Evolutionary conservation across 2,888 invertebrate genomes (phyloP), one percentile per base, ranked within the genome.

Genomic region (Petrophora chlorosata): DNA sequence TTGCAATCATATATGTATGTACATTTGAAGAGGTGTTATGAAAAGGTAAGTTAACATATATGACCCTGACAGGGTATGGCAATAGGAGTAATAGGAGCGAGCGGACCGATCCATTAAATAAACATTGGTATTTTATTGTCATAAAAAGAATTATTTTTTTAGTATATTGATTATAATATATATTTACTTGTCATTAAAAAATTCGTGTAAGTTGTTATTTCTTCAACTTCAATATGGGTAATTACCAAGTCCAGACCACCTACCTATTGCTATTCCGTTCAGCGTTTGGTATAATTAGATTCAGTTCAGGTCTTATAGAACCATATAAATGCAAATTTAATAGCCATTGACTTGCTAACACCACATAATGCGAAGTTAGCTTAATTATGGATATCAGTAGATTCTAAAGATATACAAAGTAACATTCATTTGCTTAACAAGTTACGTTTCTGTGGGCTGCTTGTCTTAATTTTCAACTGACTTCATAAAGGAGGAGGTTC

Each of bases 241-340:
- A 9, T 16, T 22, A 14, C 23, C 2, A 9, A 8, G 26, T 23
- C 14, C 12, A 30, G 42, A 42, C 42, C 26, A 22, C 33, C 47
- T 19, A 36, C 38, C 29, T 26, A 39, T 39, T 40, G 23, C 15
- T 14, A 42, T 48, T 32, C 36, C 4, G 17, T 13, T 17, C 29
- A 7, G 13, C 9, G 3, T 5, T 1, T 23, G 3, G 8, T 16
- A 23, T 50, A 50, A 34, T 43, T 39, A 44, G 8, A 44, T 50
- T 50, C 49, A 19, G 22, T 34, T 39, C 49, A 43, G 43, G 49
- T 44, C 39, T 26, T 40, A 39, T 29, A 29, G 34, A 35, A 12
- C 34, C 43, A 50, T 50, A 44, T 34, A 50, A 44, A 50, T 50
- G 43, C 17, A 38, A 50, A 50, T 50, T 38, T 17, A 38, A 40